Evolutionary conservation across 2,888 invertebrate genomes (phyloP).

Genomic region (Capitulum mitella): DNA sequence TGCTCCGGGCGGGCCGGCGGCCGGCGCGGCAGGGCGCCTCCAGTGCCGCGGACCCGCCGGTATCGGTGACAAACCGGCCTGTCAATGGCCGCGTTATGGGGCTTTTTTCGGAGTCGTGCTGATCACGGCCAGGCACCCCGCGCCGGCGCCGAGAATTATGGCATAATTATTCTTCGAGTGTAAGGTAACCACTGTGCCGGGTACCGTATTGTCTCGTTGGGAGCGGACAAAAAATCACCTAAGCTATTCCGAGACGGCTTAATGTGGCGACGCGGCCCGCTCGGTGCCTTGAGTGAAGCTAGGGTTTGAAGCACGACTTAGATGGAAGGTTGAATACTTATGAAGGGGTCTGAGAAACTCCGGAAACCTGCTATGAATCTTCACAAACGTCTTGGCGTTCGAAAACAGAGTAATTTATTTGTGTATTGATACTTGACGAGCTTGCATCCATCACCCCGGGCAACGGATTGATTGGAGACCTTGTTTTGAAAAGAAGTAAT

Average conservation of each 20-base stretch:
- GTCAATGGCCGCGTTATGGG: conserved; percentile 8
- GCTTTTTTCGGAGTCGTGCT: conserved; percentile 6
- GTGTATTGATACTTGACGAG: too few species aligned
- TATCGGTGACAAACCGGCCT: not conserved
- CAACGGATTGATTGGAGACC: too few species aligned
- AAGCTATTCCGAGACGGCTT: not conserved
- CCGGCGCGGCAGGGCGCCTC: not conserved
- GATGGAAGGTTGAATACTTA: too few species aligned
- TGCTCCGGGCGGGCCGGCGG: not conserved
- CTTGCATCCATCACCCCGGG: too few species aligned
- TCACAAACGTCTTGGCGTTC: too few species aligned
- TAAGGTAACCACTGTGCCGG: conserved; percentile 5
- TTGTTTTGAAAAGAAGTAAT: too few species aligned
- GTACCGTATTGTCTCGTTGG: conserved; percentile 7
- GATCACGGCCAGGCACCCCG: not conserved
- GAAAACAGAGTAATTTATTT: too few species aligned
- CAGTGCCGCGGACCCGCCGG: not conserved
- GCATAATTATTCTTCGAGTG: conserved; percentile 10
- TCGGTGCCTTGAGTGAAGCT: too few species aligned
- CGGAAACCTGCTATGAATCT: too few species aligned
- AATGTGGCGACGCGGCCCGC: not conserved
- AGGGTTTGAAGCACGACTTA: too few species aligned
- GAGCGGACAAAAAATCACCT: conserved; percentile 15
- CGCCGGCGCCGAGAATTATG: conserved; percentile 2
- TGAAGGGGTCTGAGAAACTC: too few species aligned